phyloP scores from a whole-genome alignment of 2,113 vertebrate species.

The Aldabrachelys gigantea region DNA sequence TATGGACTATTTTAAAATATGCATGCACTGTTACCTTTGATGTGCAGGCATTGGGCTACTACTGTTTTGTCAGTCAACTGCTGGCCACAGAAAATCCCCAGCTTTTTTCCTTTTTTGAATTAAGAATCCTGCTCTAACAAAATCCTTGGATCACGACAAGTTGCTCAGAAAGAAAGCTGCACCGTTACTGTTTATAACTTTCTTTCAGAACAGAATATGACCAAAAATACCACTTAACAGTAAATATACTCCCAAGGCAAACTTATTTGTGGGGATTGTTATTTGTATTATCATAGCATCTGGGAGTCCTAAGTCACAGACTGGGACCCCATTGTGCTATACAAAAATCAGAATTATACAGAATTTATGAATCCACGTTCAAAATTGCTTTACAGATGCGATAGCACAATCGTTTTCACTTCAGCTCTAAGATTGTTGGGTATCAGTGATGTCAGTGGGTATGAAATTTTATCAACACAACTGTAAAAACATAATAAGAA shows the following conservation, averaged over 20 bases:
- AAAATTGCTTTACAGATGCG: background rate
- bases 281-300: no score
- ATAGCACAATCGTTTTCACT: background rate
- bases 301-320: no score
- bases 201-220: no score
- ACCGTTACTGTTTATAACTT: background rate
- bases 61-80: background rate
- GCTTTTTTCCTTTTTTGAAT: background rate
- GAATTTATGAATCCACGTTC: background rate
- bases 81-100: background rate
- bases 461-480: background rate
- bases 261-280: no score
- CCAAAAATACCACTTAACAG: no score
- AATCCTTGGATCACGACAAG: background rate
- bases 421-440: background rate
- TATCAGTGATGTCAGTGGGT: background rate
- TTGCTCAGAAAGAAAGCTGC: background rate
- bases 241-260: no score
- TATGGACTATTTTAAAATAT: background rate
- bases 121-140: background rate
- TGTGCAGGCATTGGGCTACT: background rate
- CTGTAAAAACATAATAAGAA: no score
- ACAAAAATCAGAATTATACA: background rate
- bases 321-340: background rate
- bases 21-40: background rate